Percentiles rank a stretch among this genome's conserved stretches.
Conservation (phyloP, 2,113 vertebrate genomes). For the Ciconia maguari region DNA sequence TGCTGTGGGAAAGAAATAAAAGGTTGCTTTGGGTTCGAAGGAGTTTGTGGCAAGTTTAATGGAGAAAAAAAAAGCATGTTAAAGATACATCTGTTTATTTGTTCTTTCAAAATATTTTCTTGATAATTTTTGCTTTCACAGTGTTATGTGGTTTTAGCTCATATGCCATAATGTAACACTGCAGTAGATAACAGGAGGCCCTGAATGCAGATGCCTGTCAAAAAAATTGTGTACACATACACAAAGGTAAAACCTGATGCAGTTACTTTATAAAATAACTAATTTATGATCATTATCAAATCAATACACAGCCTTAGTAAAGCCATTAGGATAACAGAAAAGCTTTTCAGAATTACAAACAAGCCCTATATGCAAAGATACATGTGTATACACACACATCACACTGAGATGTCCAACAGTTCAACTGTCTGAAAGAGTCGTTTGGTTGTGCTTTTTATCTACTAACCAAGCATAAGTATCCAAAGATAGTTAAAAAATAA, state of each 20-base stretch:
- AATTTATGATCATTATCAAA: not conserved
- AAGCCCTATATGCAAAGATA: not conserved
- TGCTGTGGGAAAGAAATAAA: not conserved
- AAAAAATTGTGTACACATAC: not conserved
- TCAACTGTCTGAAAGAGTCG: not conserved
- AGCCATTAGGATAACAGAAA: not conserved
- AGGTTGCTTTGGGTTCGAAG: not conserved
- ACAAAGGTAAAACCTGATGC: not conserved
- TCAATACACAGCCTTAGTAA: not conserved
- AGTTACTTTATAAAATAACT: not conserved
- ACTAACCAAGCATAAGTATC: not conserved
- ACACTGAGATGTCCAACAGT: not conserved
- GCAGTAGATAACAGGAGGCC: not conserved
- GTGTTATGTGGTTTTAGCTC: not conserved
- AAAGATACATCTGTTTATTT: not conserved
- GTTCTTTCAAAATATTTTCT: not conserved
- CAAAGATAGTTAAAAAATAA: not conserved
- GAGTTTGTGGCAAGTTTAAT: not conserved
- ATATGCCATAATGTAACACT: fast-evolving
- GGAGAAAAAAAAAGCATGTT: not conserved
- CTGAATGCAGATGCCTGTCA: not conserved
- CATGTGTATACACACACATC: not conserved
- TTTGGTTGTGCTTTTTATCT: not conserved
- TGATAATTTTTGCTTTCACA: not conserved
- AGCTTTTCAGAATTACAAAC: not conserved